Evolutionary conservation across 2,888 invertebrate genomes (phyloP), one percentile per base, ranked within the genome.

Genomic region (Agrochola lychnidis): DNA sequence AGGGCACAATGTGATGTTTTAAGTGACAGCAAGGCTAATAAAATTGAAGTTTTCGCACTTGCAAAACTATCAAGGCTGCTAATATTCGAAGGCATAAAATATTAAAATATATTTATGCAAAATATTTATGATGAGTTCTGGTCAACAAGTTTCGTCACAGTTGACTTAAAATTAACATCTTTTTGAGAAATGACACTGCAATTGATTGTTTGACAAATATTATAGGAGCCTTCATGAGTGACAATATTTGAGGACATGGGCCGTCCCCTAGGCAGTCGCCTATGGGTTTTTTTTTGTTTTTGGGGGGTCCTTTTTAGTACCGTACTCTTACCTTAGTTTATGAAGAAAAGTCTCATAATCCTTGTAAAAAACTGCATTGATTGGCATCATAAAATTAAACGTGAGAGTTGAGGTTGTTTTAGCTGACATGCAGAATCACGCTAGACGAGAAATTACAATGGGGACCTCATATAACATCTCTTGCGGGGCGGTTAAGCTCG

Each of bases 51-150:
- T 59, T 57, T 80, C 51, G 4, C 80, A 76, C 48, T 69, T 64
- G 19, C 45, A 6, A 12, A 69, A 81, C 3, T 4, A 16, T 14
- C 76, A 81, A 80, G 80, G 71, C n/a, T 66, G 12, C 16, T 10
- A 4, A 12, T 42, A 22, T 30, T 36, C 12, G 61, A 56, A 45
- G 78, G 25, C 25, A 62, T 40, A 30, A 61, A 53, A 59, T 30
- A 61, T 78, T 30, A 10, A 62, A 66, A 16, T 76, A 45, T 36
- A 30, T 61, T 30, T 40, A 40, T 70, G n/a, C 45, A 40, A 63
- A 57, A 57, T 42, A 12, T 53, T 71, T 61, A 74, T 42, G n/a
- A 14, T n/a, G 2, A 36, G 16, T 48, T 9, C 22, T 30, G 19
- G 19, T 51, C 30, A n/a, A 62, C 1, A 57, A 56, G 7, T 78